Conservation (phyloP, 1,140 invertebrate genomes). For the Aphelenchoides avenae region DNA sequence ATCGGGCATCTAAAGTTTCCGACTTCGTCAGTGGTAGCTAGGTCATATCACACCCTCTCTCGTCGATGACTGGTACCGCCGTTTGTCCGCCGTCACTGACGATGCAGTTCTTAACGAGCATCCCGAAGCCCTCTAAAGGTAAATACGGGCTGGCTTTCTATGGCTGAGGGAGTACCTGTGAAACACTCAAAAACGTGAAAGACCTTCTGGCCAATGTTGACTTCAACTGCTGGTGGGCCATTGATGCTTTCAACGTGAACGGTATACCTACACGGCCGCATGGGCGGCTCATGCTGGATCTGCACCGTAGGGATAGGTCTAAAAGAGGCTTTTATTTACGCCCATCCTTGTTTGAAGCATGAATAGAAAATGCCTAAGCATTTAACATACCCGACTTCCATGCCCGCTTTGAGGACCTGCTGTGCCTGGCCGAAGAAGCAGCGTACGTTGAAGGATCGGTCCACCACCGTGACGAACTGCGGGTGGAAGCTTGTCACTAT, state of each 20-base stretch:
- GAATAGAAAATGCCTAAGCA: not conserved
- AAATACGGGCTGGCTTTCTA: constrained; percentile 16
- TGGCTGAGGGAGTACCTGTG: too few relatives aligned
- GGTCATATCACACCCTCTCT: constrained; percentile 2
- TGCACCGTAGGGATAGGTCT: constrained; percentile 28
- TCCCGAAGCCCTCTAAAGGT: too few relatives aligned
- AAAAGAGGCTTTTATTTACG: constrained; percentile 7
- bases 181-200: too few relatives aligned
- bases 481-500: constrained; percentile 48
- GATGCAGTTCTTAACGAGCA: too few relatives aligned
- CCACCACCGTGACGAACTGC: constrained; percentile 47
- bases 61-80: not conserved
- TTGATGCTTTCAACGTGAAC: constrained; percentile 40
- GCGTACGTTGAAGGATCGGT: constrained; percentile 42
- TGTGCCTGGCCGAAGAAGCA: constrained; percentile 47
- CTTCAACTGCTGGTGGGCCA: constrained; percentile 30
- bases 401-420: constrained; percentile 24
- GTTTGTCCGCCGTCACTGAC: constrained; percentile 40
- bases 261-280: constrained; percentile 46
- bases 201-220: constrained; percentile 32
- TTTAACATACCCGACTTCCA: constrained; percentile 45
- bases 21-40: not conserved
- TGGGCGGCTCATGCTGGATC: constrained; percentile 22
- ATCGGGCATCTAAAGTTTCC: constrained; percentile 37
- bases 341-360: not conserved